Conservation (phyloP, 2,797 vertebrate genomes). For the Etheostoma nigrum region DNA sequence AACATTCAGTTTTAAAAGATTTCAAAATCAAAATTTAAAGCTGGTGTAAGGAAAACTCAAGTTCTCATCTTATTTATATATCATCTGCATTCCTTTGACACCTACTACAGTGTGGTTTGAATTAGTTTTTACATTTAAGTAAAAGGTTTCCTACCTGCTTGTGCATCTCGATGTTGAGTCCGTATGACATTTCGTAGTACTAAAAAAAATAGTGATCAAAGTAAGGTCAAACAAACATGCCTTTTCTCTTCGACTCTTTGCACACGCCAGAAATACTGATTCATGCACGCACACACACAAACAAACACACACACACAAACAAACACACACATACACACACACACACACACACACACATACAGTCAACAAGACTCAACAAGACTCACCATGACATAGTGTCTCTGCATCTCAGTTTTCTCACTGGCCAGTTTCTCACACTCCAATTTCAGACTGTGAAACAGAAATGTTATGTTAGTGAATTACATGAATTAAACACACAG, state of each 20-base stretch:
- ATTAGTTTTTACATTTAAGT: background rate
- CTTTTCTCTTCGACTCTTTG: slow-evolving; percentile 38
- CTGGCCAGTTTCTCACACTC: slow-evolving; percentile 97
- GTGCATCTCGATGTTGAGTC: slow-evolving; percentile 98
- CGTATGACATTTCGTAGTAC: slow-evolving; percentile 98
- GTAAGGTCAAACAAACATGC: slow-evolving; percentile 48
- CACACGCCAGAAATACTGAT: slow-evolving; percentile 27
- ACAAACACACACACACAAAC: slow-evolving; percentile 8
- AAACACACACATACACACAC: slow-evolving; percentile 13
- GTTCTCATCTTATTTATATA: background rate
- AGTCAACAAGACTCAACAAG: slow-evolving; percentile 57
- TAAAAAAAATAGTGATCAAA: slow-evolving; percentile 79
- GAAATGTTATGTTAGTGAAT: slow-evolving; percentile 34
- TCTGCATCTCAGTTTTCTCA: slow-evolving; percentile 98
- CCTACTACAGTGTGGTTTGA: background rate
- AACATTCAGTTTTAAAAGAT: background rate
- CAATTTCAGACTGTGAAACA: slow-evolving; percentile 90
- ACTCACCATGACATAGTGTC: slow-evolving; percentile 98
- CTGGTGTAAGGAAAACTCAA: background rate
- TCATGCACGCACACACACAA: background rate
- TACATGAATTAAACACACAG: background rate
- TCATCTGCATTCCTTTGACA: background rate
- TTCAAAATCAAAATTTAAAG: slow-evolving; percentile 10
- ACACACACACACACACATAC: slow-evolving; percentile 4
- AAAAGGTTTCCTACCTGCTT: slow-evolving; percentile 89